phyloP scores from a whole-genome alignment of 2,797 vertebrate genomes.

The Choloepus didactylus region DNA sequence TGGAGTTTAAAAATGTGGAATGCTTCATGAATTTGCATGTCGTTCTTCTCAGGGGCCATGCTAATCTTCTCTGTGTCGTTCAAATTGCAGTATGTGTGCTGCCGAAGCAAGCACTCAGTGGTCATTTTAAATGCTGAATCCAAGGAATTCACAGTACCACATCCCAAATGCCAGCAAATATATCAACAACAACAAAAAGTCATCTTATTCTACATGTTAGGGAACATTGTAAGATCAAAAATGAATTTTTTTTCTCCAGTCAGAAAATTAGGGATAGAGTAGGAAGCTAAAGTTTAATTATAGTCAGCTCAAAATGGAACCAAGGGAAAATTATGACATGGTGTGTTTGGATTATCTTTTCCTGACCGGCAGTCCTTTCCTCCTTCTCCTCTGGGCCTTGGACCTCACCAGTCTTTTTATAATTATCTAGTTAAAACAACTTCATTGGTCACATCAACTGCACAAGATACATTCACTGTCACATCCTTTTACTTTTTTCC shows the following conservation, averaged over 20 bases:
- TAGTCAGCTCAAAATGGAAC: background rate
- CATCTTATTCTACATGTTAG: background rate
- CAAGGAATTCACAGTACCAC: constrained; percentile 32
- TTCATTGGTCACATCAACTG: background rate
- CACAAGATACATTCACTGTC: background rate
- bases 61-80: no score
- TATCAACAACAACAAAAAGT: background rate
- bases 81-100: no score
- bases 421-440: background rate
- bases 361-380: background rate
- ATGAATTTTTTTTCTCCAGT: constrained; percentile 11
- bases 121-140: constrained; percentile 51
- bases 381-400: background rate
- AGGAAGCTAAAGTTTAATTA: constrained; percentile 35
- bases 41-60: no score
- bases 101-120: no score
- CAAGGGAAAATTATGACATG: background rate
- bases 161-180: background rate
- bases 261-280: constrained; percentile 40
- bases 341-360: constrained; percentile 12
- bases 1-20: constrained; percentile 92
- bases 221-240: constrained; percentile 57
- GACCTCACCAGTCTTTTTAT: background rate
- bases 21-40: no score
- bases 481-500: background rate